Percentiles rank a stretch among this genome's conserved stretches.
Conservation (phyloP, 1,140 invertebrate genomes). For the Camponotus pennsylvanicus region DNA sequence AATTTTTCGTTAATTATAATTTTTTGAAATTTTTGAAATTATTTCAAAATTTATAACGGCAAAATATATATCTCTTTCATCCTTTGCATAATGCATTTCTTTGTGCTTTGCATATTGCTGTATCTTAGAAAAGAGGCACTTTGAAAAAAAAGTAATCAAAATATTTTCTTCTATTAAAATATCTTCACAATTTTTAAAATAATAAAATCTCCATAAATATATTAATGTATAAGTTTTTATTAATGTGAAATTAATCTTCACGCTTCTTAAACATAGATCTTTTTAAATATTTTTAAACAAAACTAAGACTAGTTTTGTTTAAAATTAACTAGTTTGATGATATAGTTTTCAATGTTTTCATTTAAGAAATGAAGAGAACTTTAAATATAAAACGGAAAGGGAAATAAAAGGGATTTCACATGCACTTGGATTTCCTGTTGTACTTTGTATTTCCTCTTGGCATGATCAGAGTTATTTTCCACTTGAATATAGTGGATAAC, state of each 20-base stretch:
- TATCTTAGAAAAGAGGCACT: background rate
- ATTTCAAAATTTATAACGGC: background rate
- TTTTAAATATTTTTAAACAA: background rate
- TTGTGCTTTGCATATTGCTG: background rate
- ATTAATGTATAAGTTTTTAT: background rate
- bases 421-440: constrained; percentile 25
- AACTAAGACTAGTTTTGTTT: too few relatives aligned
- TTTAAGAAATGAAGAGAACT: background rate
- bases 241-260: background rate
- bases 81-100: background rate
- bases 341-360: background rate
- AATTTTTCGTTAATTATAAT: background rate
- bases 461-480: constrained; percentile 64
- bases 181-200: background rate
- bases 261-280: background rate
- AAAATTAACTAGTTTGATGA: background rate
- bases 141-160: background rate
- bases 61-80: background rate
- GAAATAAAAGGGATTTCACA: constrained; percentile 12
- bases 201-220: background rate
- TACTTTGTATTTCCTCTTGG: background rate
- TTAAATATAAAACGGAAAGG: background rate
- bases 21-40: background rate
- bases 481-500: constrained; percentile 67
- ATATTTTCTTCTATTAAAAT: background rate